Base-by-base conservation (phyloP, 2,113 vertebrate genomes). In the Gavialis gangeticus region DNA sequence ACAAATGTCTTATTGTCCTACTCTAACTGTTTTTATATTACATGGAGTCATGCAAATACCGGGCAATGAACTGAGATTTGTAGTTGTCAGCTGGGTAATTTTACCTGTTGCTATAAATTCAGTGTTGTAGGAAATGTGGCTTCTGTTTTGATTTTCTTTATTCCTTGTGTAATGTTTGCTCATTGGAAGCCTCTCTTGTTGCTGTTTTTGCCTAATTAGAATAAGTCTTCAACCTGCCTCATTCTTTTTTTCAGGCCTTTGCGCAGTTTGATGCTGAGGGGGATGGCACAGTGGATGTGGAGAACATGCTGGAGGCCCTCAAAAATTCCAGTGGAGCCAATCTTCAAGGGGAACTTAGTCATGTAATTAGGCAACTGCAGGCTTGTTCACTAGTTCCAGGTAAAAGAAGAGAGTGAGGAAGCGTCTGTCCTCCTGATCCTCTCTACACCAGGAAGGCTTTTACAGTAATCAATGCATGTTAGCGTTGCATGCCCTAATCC, bases 211-310 rank as follows among this genome's bases (percentile, higher is more conserved):
- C 60, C 82, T 75, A 28, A 73, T 58, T 80, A 84, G 75, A 90
- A 25, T n/a, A 28, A 24, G 0, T 17, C 24, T 67, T 71, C 11
- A 46, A 59, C 25, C 1, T 69, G 62, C 55, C 90, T 62, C 77
- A 3, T 34, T 82, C 37, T 84, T 79, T 76, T 96, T 54, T 75
- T 95, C 92, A 99, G 99, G 99, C 99, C 37, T 99, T 99, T 97
- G 99, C 98, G 79, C 99, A 99, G 91, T 99, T 99, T 92, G 99
- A 99, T 96, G 98, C 99, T 0, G 99, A 99, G 97, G 99, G 99
- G 11, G 99, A 99, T 97, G 99, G 99, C 25, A 98, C 99, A 0
- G 99, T 99, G 18, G 99, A 99, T 46, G 98, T 99, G 67, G 99
- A 99, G 97, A 99, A 98, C 90, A 99, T 99, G 99, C 91, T 99